phyloP scores from a whole-genome alignment of 1,140 invertebrate species.

The Anadara kagoshimensis region DNA sequence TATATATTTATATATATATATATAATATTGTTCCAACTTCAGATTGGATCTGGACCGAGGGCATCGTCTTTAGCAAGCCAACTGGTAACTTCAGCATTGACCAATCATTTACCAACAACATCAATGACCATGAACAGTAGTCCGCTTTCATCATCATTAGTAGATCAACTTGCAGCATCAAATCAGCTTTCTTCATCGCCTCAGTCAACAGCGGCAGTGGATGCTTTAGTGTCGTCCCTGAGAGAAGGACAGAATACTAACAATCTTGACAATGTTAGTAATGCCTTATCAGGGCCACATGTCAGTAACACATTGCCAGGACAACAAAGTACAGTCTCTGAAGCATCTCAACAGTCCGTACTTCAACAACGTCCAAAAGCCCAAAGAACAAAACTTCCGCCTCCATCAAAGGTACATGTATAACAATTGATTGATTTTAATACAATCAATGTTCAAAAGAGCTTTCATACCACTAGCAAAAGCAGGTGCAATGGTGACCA shows the following conservation, averaged over 20 bases:
- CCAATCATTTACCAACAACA: constrained; percentile 29
- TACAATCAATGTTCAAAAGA: too few relatives aligned
- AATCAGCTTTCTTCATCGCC: constrained; percentile 44
- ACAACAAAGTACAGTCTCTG: constrained; percentile 39
- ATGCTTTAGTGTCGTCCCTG: constrained; percentile 48
- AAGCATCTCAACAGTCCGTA: constrained; percentile 21
- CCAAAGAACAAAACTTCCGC: constrained; percentile 88
- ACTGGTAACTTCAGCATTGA: constrained; percentile 30
- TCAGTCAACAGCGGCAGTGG: constrained; percentile 48
- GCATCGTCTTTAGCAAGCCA: constrained; percentile 22
- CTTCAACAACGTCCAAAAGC: constrained; percentile 78
- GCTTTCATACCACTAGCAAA: too few relatives aligned
- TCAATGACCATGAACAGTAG: background rate
- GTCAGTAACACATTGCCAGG: constrained; percentile 35
- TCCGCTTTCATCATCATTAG: constrained; percentile 24
- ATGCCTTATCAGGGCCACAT: too few relatives aligned
- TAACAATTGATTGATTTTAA: background rate
- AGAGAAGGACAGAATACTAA: constrained; percentile 39
- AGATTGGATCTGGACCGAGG: constrained; percentile 53
- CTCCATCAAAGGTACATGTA: constrained; percentile 92
- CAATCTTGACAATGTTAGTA: constrained; percentile 9
- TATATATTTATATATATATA: too few relatives aligned
- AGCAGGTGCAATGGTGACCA: too few relatives aligned
- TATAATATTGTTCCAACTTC: too few relatives aligned
- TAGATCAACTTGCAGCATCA: background rate